Conservation (phyloP, 2,797 vertebrate species). For the Scarus forsteni region DNA sequence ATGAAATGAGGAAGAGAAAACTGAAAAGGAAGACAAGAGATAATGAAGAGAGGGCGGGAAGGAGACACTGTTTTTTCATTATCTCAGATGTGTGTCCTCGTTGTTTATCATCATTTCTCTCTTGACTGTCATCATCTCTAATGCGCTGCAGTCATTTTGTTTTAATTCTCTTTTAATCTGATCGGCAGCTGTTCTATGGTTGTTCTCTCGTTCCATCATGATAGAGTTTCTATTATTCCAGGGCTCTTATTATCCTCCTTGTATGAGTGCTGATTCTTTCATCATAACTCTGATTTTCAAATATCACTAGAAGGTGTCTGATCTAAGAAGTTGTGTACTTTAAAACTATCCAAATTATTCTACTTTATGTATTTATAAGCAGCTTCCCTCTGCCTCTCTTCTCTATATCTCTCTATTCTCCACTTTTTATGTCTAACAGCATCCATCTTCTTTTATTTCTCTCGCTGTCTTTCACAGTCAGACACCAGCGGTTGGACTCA, state of each 20-base stretch:
- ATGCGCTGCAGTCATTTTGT: conserved; percentile 58
- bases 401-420: conserved; percentile 34
- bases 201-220: conserved; percentile 65
- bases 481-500: conserved; percentile 22
- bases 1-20: conserved; percentile 37
- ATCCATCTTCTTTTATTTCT: conserved; percentile 51
- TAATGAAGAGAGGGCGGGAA: conserved; percentile 41
- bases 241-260: conserved; percentile 36
- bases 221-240: conserved; percentile 46
- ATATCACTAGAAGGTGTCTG: conserved; percentile 16
- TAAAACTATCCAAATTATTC: conserved; percentile 34
- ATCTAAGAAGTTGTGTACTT: conserved; percentile 31
- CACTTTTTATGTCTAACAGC: conserved; percentile 44
- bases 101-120: conserved; percentile 65
- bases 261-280: conserved; percentile 24
- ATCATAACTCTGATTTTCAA: conserved; percentile 33
- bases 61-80: conserved; percentile 27
- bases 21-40: conserved; percentile 41
- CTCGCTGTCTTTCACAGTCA: conserved; percentile 37
- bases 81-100: conserved; percentile 34
- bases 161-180: conserved; percentile 74
- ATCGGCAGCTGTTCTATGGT: conserved; percentile 64
- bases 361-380: conserved; percentile 29
- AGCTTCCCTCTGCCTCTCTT: not conserved
- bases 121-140: conserved; percentile 49